phyloP scores from a whole-genome alignment of 2,797 vertebrate genomes.

The Acanthopagrus latus region DNA sequence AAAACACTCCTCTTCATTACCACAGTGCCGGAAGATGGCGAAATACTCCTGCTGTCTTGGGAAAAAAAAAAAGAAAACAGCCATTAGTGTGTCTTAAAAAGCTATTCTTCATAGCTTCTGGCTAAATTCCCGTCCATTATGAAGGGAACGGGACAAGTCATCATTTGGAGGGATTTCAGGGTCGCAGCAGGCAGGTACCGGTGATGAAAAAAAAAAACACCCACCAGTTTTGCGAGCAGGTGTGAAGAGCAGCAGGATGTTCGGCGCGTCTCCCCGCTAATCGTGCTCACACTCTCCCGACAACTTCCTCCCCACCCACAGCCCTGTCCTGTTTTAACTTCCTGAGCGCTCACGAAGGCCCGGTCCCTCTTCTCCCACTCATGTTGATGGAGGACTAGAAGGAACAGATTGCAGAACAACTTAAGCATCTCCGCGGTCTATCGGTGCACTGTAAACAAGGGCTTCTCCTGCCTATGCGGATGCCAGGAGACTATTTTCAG shows the following conservation, averaged over 20 bases:
- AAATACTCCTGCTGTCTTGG: slow-evolving; percentile 9
- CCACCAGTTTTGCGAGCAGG: slow-evolving; percentile 45
- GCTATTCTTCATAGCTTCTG: background rate
- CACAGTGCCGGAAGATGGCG: slow-evolving; percentile 18
- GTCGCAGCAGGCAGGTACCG: slow-evolving; percentile 28
- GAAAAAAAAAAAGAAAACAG: slow-evolving; percentile 26
- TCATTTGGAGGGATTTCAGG: slow-evolving; percentile 38
- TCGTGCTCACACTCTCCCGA: slow-evolving; percentile 65
- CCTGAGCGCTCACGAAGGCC: slow-evolving; percentile 39
- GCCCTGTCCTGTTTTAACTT: slow-evolving; percentile 60
- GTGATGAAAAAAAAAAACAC: slow-evolving; percentile 49
- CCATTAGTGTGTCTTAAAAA: slow-evolving; percentile 20
- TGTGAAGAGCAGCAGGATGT: slow-evolving; percentile 47
- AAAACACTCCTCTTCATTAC: slow-evolving; percentile 45
- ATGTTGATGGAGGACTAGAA: slow-evolving; percentile 55
- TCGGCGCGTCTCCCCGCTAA: slow-evolving; percentile 46
- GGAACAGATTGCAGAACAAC: slow-evolving; percentile 72
- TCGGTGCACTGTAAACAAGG: slow-evolving; percentile 60
- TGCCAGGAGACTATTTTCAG: slow-evolving; percentile 52
- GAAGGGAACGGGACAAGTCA: slow-evolving; percentile 7
- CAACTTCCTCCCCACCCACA: slow-evolving; percentile 70
- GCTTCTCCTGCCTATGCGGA: slow-evolving; percentile 30
- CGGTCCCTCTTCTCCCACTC: slow-evolving; percentile 61
- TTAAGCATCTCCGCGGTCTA: slow-evolving; percentile 42
- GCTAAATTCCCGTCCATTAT: background rate